A percentile compares a stretch with the other conserved stretches of the same genome.
phyloP scores from a whole-genome alignment of 2,113 vertebrate genomes.

The Xenus cinereus region DNA sequence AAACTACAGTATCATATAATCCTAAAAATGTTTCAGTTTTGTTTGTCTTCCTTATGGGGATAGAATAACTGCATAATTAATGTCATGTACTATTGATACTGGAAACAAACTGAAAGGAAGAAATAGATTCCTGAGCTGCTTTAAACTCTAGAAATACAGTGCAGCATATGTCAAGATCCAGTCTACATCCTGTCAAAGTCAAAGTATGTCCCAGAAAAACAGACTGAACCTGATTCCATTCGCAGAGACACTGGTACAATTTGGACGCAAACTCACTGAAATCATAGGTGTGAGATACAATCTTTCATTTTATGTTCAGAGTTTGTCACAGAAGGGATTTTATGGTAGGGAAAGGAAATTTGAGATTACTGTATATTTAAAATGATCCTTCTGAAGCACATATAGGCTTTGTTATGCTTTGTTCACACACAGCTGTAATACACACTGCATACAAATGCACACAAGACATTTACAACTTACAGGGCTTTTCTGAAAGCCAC shows the following conservation, averaged over 20 bases:
- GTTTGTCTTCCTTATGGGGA: not conserved
- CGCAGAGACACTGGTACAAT: not conserved
- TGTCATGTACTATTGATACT: not conserved
- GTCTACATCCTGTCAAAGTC: not conserved
- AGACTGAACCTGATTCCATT: not conserved
- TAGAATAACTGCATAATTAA: constrained; percentile 1
- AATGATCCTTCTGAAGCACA: not conserved
- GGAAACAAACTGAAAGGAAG: constrained; percentile 4
- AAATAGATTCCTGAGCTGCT: not conserved
- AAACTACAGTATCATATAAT: not conserved
- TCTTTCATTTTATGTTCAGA: not conserved
- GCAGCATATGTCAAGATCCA: not conserved
- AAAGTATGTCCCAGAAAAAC: not conserved
- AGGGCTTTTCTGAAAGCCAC: not conserved
- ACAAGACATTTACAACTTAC: not conserved
- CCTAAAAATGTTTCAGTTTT: not conserved
- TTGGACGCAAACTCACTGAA: not conserved
- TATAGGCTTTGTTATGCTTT: not conserved
- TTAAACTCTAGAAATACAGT: constrained; percentile 1
- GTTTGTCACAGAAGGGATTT: not conserved
- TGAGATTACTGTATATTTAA: not conserved
- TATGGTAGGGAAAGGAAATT: not conserved
- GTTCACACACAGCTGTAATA: not conserved
- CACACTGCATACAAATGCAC: not conserved
- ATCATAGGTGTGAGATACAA: not conserved